Conservation (phyloP, 1,140 invertebrate species). For the Odontomachus brunneus region DNA sequence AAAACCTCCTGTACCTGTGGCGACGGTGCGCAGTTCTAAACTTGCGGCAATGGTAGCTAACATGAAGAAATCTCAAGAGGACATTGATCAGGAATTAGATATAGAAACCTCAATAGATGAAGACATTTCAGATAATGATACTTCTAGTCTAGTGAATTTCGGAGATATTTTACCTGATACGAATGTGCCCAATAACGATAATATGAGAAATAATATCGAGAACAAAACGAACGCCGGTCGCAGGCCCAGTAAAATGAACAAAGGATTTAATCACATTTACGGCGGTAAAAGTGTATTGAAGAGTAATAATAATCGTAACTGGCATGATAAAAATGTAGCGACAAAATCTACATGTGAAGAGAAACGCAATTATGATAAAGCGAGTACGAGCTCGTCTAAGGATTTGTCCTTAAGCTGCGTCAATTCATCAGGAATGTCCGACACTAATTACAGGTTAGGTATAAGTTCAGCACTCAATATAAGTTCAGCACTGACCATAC, state of each 20-base stretch:
- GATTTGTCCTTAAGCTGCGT: conserved; percentile 81
- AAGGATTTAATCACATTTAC: conserved; percentile 23
- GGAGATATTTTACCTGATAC: conserved; percentile 78
- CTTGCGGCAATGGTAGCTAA: conserved; percentile 83
- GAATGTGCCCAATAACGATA: conserved; percentile 53
- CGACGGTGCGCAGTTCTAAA: conserved; percentile 81
- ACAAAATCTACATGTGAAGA: background rate
- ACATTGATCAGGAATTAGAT: conserved; percentile 66
- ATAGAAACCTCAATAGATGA: conserved; percentile 57
- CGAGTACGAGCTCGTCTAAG: conserved; percentile 68
- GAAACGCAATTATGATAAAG: conserved; percentile 29
- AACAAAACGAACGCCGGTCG: background rate
- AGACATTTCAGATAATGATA: conserved; percentile 68
- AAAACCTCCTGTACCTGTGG: conserved; percentile 79
- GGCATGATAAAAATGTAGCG: background rate
- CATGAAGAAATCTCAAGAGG: conserved; percentile 73
- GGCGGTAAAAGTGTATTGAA: conserved; percentile 6
- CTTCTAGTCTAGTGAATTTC: conserved; percentile 68
- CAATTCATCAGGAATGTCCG: conserved; percentile 70
- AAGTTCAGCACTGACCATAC: too few species aligned
- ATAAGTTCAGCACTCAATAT: too few species aligned
- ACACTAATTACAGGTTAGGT: conserved; percentile 82
- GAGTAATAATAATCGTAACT: background rate
- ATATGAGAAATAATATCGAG: background rate
- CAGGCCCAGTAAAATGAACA: conserved; percentile 15